Evolutionary conservation across 2,113 vertebrate species (phyloP).

Genomic region (Cacatua alba): DNA sequence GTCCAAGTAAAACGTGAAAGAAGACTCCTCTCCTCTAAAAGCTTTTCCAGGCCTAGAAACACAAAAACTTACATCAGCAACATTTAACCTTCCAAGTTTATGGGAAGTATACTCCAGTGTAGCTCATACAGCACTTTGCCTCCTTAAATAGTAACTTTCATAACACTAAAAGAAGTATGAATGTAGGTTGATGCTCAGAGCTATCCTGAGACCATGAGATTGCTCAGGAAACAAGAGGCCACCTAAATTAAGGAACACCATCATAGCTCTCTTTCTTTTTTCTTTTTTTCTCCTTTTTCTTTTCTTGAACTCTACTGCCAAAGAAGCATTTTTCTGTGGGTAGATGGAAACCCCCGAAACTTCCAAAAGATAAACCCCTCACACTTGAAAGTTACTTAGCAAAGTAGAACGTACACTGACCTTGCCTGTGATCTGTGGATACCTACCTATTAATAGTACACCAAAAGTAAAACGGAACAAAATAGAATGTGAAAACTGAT

Average conservation of each 20-base stretch:
- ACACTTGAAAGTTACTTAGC: background rate
- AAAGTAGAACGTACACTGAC: background rate
- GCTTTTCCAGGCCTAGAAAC: background rate
- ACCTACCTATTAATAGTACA: background rate
- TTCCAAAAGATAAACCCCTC: background rate
- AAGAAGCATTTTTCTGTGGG: constrained; percentile 4
- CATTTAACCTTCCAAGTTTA: background rate
- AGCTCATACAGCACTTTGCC: background rate
- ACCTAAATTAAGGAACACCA: constrained; percentile 14
- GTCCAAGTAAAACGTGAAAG: background rate
- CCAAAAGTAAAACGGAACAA: background rate
- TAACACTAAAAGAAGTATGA: background rate
- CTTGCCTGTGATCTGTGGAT: background rate
- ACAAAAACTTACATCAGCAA: background rate
- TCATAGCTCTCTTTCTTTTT: background rate
- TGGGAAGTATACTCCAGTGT: background rate
- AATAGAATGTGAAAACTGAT: background rate
- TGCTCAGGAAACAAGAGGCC: background rate
- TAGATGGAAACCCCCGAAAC: background rate
- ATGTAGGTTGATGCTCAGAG: background rate
- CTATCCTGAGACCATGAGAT: background rate
- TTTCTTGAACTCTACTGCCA: background rate
- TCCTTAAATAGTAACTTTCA: background rate
- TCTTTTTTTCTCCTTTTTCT: background rate
- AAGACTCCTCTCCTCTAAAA: background rate